Evolutionary conservation across 2,888 invertebrate genomes (phyloP), one percentile per base, ranked within the genome.

Genomic region (Drosophila affinis): DNA sequence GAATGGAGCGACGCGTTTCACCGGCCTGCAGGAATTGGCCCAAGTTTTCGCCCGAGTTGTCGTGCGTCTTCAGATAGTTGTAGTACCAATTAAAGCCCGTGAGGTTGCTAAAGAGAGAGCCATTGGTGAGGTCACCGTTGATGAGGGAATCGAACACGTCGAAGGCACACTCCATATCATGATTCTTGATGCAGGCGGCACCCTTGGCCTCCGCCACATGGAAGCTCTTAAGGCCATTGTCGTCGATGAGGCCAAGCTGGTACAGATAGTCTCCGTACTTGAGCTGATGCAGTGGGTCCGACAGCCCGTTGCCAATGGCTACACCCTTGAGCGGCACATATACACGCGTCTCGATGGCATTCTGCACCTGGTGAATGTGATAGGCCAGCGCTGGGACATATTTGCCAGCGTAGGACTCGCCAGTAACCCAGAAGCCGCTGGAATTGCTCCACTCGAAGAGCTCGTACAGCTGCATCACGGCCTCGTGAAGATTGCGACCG

Each of bases 371-470:
- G 94, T 93, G 93, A 44, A 95, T 95, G 81, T 94, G 93, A 46
- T 94, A 93, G 0, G 93, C 94, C 14, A 96, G 91, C 0, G 97
- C 96, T 1, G 98, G 98, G 0, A 94, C 94, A 91, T 94, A 94
- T 78, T 94, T 94, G 0, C 98, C 98, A 49, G 95, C 97, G 89
- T 98, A 98, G 0, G 97, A 97, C 92, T 98, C 98, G 1, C 98
- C 98, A 0, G 97, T 95, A 0, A 97, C 94, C 92, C 95, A 98
- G 91, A 98, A 98, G 57, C 96, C 95, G 82, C 95, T 95, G 1
- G 92, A 89, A 86, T 94, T 94, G 32, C 96, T 92, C 81, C 97
- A 95, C 0, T 96, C 95, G 90, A 98, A 98, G 0, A 98, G 90
- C 75, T 94, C 93, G 91, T 97, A 98, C 90, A 98, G 97, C 91